phyloP scores from a whole-genome alignment of 2,113 vertebrate genomes.

The Pantherophis guttatus region DNA sequence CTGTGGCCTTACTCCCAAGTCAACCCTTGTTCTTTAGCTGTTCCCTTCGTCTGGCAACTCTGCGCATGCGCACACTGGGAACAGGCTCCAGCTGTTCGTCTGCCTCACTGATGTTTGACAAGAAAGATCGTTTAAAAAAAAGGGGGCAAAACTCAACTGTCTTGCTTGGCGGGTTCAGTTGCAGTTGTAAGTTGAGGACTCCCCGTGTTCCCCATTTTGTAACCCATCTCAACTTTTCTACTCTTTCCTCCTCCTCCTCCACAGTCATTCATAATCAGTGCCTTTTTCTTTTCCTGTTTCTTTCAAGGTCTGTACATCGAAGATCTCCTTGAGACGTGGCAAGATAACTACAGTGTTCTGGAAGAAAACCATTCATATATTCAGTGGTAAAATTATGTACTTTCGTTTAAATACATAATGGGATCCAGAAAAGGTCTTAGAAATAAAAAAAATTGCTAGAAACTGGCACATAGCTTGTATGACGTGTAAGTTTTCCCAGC shows the following conservation, averaged over 20 bases:
- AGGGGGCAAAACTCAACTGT: no score
- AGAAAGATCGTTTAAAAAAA: no score
- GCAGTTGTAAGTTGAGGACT: not conserved
- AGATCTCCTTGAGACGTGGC: constrained; percentile 83
- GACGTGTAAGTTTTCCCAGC: not conserved
- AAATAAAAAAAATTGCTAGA: not conserved
- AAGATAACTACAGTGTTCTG: constrained; percentile 79
- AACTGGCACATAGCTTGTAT: not conserved
- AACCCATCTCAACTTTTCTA: not conserved
- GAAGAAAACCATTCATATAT: constrained; percentile 96
- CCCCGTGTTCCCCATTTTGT: not conserved
- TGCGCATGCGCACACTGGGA: no score
- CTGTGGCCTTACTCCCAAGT: no score
- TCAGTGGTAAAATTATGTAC: constrained; percentile 81
- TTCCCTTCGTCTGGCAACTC: no score
- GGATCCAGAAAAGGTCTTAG: not conserved
- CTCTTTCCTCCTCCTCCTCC: not conserved
- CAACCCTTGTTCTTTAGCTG: no score
- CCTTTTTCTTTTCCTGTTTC: not conserved
- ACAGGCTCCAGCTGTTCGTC: no score
- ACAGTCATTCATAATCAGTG: not conserved
- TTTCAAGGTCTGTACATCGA: constrained; percentile 82
- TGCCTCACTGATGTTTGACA: no score
- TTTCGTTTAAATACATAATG: not conserved
- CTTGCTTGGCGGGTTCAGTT: no score